Base-by-base conservation (phyloP, 2,113 vertebrate species). In the Cottus gobio region DNA sequence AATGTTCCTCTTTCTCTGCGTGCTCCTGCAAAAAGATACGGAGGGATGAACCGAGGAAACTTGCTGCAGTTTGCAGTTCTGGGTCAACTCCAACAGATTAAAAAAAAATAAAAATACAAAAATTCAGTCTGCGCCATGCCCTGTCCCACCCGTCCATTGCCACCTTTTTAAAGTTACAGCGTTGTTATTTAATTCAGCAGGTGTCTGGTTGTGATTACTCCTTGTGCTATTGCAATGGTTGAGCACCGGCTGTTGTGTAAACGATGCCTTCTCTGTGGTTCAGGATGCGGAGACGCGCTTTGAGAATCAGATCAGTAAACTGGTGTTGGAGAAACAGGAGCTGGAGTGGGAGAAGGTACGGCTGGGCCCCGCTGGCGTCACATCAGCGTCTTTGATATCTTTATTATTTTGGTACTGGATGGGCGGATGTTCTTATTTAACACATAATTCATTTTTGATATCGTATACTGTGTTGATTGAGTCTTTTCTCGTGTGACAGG, bases 321-420 rank as follows among this genome's bases (percentile, higher is more conserved):
- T 97, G 81, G 94, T 96, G 75, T 9, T 97, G 92, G 97, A 99
- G 89, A 98, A 95, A 48, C 97, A 98, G 87, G 98, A 99, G 88
- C 92, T 98, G 76, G 96, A 96, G 71, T 98, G 97, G 97, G 95
- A 97, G 85, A 97, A 96, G 93, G 97, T 98, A 83, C 26, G 30
- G 22, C 42, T 18, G 31, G 50, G 26, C 24, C 50, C 10, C 4
- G 11, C 52, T 20, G 15, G 16, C 15, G 48, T 34, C 57, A 39
- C 10, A 58, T 36, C 24, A 66, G 2, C n/a, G 28, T 37, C 24
- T 75, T 61, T 46, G 18, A 50, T 67, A 36, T 31, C 4, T 71
- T 15, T 24, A 7, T 15, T 63, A 7, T 15, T 63, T 69, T 37
- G 13, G 13, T 37, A 24, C 4, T 68, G 34, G 52, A 39, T 3